These are phyloP conservation scores for Hystrix brachyura DNA, from an alignment of 2,113 vertebrate species.

Conservation along the genomic window DNA sequence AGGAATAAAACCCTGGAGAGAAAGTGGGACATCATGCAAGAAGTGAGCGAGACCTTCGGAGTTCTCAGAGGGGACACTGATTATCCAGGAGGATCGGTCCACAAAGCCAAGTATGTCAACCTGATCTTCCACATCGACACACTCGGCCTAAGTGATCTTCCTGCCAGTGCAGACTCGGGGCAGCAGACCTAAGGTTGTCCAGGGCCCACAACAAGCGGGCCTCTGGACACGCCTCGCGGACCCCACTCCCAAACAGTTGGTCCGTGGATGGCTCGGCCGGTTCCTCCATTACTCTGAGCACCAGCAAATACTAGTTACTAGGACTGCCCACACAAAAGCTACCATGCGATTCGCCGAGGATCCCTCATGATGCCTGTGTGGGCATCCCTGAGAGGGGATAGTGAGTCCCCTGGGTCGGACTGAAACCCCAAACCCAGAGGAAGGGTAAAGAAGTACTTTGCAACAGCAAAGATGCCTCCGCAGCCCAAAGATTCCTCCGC, in stretches of 20 bases:
- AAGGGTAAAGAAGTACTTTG: not conserved
- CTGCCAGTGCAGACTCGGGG: slow-evolving; percentile 44
- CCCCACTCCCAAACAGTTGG: not conserved
- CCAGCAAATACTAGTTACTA: accelerated
- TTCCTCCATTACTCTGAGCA: not conserved
- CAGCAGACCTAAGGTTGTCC: not conserved
- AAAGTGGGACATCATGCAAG: too few relatives aligned
- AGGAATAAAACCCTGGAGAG: not conserved
- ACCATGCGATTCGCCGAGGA: not conserved
- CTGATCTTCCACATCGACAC: not conserved
- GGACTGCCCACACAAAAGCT: not conserved
- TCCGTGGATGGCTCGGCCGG: not conserved
- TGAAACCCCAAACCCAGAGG: not conserved
- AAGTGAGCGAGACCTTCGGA: not conserved
- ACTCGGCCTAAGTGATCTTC: slow-evolving; percentile 54
- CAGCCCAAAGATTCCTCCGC: too few relatives aligned
- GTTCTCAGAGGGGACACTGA: not conserved
- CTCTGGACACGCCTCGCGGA: not conserved
- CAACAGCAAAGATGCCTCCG: not conserved
- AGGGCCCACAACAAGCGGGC: not conserved
- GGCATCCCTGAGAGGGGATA: accelerated
- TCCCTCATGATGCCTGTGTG: accelerated
- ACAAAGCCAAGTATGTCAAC: slow-evolving; percentile 57
- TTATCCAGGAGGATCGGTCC: slow-evolving; percentile 69
- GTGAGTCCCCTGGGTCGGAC: accelerated